These are phyloP conservation scores for Cherax destructor DNA, from an alignment of 1,140 invertebrate genomes.

Conservation along the genomic window DNA sequence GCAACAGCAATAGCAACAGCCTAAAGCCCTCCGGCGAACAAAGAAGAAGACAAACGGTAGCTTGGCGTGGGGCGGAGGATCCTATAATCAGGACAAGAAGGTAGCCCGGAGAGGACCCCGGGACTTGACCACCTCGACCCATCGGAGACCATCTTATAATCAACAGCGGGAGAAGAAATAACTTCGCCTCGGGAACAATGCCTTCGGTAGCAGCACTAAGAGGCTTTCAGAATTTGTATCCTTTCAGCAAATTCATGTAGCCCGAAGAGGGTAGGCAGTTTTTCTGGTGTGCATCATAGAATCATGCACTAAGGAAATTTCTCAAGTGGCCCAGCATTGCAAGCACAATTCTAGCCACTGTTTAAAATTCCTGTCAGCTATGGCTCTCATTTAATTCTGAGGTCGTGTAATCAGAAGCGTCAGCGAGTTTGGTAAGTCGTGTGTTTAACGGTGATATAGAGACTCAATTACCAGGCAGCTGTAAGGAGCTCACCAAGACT, in stretches of 20 bases:
- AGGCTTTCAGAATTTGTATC: neutral
- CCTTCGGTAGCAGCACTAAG: neutral
- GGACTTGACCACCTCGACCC: slow-evolving; percentile 14
- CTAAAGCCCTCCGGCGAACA: neutral
- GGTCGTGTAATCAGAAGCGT: no score
- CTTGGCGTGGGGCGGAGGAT: slow-evolving; percentile 42
- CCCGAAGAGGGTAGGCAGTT: no score
- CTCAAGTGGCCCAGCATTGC: no score
- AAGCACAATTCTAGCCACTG: neutral
- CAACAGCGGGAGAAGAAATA: neutral
- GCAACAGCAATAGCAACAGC: neutral
- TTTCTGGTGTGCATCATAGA: no score
- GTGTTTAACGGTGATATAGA: neutral
- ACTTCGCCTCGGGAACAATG: neutral
- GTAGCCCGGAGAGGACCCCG: slow-evolving; percentile 11
- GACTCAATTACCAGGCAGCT: neutral
- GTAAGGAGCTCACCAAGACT: neutral
- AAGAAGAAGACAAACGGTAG: slow-evolving; percentile 44
- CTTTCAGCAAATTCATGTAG: no score
- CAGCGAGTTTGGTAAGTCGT: neutral
- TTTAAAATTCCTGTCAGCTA: neutral
- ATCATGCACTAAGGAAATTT: neutral
- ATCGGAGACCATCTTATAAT: slow-evolving; percentile 24
- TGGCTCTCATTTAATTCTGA: neutral
- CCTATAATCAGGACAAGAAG: slow-evolving; percentile 41